Conservation (phyloP, 2,888 invertebrate genomes). For the Helleia helle region DNA sequence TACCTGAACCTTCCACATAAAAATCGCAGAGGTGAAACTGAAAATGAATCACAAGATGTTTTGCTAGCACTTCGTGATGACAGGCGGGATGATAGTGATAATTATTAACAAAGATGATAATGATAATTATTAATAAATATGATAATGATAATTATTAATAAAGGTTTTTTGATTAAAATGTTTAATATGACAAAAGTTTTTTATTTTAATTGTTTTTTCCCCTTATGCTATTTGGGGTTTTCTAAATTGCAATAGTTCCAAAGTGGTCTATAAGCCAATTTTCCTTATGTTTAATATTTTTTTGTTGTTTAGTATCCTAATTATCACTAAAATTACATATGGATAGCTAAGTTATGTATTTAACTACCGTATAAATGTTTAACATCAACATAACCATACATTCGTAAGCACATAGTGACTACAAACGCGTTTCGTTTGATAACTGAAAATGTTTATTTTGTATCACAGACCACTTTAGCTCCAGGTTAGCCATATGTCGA, state of each 20-base stretch:
- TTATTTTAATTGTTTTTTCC: background rate
- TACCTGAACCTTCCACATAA: constrained; percentile 15
- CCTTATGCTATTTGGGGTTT: background rate
- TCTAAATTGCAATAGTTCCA: background rate
- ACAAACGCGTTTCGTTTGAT: too few species aligned
- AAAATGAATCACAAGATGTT: background rate
- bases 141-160: too few species aligned
- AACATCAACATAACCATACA: background rate
- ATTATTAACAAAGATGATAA: background rate
- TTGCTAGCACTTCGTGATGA: background rate
- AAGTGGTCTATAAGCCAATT: constrained; percentile 1
- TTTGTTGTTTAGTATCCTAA: background rate
- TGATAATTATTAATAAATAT: too few species aligned
- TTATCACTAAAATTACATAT: too few species aligned
- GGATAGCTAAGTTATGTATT: too few species aligned
- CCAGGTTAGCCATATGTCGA: too few species aligned
- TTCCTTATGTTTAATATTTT: background rate
- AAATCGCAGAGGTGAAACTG: background rate
- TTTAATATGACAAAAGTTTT: background rate
- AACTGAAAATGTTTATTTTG: constrained; percentile 1
- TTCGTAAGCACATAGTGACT: background rate
- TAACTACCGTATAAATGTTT: too few species aligned
- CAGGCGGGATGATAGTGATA: too few species aligned
- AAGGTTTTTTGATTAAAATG: too few species aligned
- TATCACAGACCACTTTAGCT: too few species aligned